These are phyloP conservation scores for Archivesica marissinica DNA, from an alignment of 1,140 invertebrate species.

Conservation along the genomic window DNA sequence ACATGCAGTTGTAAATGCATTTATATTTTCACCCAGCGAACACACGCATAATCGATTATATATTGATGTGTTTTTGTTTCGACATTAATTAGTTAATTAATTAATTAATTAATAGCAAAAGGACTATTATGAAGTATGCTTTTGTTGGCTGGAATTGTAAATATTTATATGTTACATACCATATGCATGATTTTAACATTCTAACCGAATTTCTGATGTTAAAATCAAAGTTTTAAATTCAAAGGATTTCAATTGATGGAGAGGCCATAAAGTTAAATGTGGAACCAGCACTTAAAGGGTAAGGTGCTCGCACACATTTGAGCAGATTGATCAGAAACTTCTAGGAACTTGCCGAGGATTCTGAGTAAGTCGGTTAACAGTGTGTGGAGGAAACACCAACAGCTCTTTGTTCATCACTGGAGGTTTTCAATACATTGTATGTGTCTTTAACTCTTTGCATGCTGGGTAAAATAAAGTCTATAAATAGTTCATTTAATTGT, in stretches of 20 bases:
- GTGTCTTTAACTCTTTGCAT: too few relatives aligned
- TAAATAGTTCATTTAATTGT: too few relatives aligned
- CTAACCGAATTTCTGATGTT: conserved; percentile 5
- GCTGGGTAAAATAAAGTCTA: too few relatives aligned
- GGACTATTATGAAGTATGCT: neutral
- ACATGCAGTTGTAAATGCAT: neutral
- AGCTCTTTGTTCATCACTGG: too few relatives aligned
- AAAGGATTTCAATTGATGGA: neutral
- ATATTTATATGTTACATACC: neutral
- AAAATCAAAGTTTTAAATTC: conserved; percentile 31
- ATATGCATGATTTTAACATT: conserved; percentile 16
- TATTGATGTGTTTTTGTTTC: neutral
- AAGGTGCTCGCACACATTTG: neutral
- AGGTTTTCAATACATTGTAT: too few relatives aligned
- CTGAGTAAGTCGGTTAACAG: conserved; percentile 3
- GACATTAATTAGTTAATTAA: too few relatives aligned
- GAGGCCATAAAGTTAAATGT: too few relatives aligned
- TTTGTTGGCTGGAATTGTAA: neutral
- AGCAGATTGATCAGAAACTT: neutral
- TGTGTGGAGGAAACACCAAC: neutral
- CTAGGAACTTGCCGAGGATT: neutral
- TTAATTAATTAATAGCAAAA: too few relatives aligned
- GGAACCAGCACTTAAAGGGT: neutral
- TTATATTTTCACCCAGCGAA: neutral
- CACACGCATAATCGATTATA: neutral